Conservation (phyloP, 2,113 vertebrate genomes). For the Ovibos moschatus region DNA sequence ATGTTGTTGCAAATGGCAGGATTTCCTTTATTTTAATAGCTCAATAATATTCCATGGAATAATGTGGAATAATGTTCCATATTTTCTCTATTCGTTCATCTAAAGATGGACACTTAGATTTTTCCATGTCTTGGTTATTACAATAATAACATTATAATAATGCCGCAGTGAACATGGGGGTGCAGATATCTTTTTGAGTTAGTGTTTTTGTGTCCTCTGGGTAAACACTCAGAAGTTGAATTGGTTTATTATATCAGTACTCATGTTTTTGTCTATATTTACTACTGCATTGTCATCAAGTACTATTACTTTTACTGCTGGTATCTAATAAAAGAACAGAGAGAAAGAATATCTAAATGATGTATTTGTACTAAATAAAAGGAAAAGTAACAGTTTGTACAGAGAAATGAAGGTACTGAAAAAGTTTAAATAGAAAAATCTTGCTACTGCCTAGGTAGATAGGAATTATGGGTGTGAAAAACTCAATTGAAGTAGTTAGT, state of each 20-base stretch:
- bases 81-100: neutral
- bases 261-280: neutral
- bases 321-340: neutral
- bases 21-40: neutral
- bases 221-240: neutral
- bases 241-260: neutral
- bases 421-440: conserved; percentile 25
- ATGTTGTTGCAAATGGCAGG: neutral
- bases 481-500: conserved; percentile 3
- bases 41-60: neutral
- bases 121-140: neutral
- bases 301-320: neutral
- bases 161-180: neutral
- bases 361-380: neutral
- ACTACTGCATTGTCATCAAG: neutral
- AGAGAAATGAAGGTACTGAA: conserved; percentile 20
- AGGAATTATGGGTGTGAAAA: neutral
- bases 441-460: neutral
- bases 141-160: neutral
- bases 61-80: neutral
- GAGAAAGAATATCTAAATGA: neutral
- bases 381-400: neutral
- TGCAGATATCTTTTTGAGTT: neutral
- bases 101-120: neutral
- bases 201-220: neutral